Conservation (phyloP, 1,140 invertebrate species). For the Eulimnadia texana region DNA sequence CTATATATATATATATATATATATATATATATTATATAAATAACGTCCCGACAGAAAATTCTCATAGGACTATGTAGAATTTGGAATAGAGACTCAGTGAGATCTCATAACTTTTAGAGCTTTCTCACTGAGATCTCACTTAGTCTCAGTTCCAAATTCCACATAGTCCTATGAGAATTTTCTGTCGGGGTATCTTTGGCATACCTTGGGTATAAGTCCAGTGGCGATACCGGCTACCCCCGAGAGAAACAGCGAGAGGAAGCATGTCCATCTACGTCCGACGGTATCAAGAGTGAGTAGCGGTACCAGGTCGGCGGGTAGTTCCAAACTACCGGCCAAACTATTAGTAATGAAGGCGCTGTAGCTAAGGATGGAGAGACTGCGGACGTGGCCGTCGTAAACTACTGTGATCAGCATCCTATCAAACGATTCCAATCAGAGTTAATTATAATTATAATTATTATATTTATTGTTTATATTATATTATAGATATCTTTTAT, state of each 20-base stretch:
- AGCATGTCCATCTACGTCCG: slow-evolving; percentile 69
- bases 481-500: neutral
- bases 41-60: no score
- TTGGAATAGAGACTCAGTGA: no score
- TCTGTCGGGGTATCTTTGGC: slow-evolving; percentile 12
- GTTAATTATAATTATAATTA: slow-evolving; percentile 4
- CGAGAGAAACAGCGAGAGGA: slow-evolving; percentile 56
- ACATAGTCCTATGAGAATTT: neutral
- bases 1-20: no score
- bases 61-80: no score
- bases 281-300: slow-evolving; percentile 61
- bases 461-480: slow-evolving; percentile 8
- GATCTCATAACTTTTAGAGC: no score
- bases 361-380: slow-evolving; percentile 60
- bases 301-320: slow-evolving; percentile 67
- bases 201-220: slow-evolving; percentile 48
- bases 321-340: slow-evolving; percentile 60
- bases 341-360: slow-evolving; percentile 71
- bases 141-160: neutral
- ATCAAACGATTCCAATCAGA: slow-evolving; percentile 13
- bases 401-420: slow-evolving; percentile 70
- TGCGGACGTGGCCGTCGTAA: slow-evolving; percentile 72
- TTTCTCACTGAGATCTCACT: no score
- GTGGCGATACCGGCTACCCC: slow-evolving; percentile 65
- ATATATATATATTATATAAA: no score